Evolutionary conservation across 2,888 invertebrate species (phyloP), one percentile per base, ranked within the genome.

Genomic region (Pachycephus smyrnensis): DNA sequence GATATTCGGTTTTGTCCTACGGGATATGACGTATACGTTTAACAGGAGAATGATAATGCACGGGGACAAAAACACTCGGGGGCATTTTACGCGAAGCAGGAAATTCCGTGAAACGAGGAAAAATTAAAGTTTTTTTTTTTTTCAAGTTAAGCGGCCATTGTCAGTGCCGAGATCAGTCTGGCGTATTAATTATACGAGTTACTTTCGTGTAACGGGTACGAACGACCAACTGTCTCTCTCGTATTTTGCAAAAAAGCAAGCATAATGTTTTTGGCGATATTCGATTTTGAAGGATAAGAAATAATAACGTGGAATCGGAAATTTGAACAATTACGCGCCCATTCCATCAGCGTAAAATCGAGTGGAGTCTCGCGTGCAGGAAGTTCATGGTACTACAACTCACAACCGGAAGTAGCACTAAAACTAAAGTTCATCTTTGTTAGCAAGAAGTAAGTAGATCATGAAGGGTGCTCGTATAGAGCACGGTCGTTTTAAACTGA

Each of bases 361-460:
- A 55, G 9, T 55, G 0, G 23, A 23, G 55, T 55, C 6, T 55
- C 23, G 55, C 55, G 55, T 55, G 23, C 55, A 55, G 55, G 55
- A 55, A 55, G 1, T 55, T 55, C 55, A 9, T 15, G 55, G 23
- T 30, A 11, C 31, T 71, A 3, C 4, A 71, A 71, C 77, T 80
- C 73, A 77, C 76, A 32, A 55, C 55, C 73, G 80, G 37, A 55
- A 75, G 32, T 33, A 81, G 80, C 80, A 83, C 80, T 80, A 79
- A 83, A 85, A 84, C 82, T 82, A 82, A 84, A 84, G 84, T 86
- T 86, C 85, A 83, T 88, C 86, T 86, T 86, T 85, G 86, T 87
- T 86, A 82, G 83, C 68, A 78, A 78, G 79, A 79, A 79, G 79
- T 79, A 82, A 82, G 79, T 84, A 82, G 83, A 86, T 86, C 84